Evolutionary conservation across 2,888 invertebrate species (phyloP).

Genomic region (Synanthedon myopaeformis): DNA sequence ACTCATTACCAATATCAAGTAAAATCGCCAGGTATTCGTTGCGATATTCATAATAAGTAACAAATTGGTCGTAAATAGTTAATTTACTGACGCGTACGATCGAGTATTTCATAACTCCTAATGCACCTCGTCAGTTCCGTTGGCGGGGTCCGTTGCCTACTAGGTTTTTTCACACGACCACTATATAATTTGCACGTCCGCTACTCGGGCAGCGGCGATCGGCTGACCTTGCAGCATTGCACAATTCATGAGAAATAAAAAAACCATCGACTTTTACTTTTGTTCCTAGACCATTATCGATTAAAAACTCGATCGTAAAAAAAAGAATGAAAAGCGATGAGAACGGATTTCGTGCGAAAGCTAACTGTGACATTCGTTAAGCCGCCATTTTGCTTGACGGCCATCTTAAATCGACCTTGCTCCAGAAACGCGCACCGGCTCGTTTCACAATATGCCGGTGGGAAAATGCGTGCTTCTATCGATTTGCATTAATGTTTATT

Average conservation of each 20-base stretch:
- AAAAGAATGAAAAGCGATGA: slow-evolving; percentile 21
- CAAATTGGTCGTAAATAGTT: background rate
- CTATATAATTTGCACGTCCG: slow-evolving; percentile 35
- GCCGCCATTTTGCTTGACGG: slow-evolving; percentile 44
- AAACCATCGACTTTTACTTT: slow-evolving; percentile 21
- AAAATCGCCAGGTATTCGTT: too few species aligned
- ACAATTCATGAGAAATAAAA: slow-evolving; percentile 22
- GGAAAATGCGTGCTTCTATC: slow-evolving; percentile 51
- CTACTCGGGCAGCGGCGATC: slow-evolving; percentile 11
- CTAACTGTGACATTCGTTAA: slow-evolving; percentile 40
- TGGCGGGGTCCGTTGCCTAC: background rate
- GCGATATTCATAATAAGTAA: background rate
- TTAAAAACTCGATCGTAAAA: slow-evolving; percentile 1
- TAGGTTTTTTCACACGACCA: slow-evolving; percentile 40
- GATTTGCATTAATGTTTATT: slow-evolving; percentile 27
- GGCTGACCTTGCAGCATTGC: slow-evolving; percentile 30
- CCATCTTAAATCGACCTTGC: slow-evolving; percentile 58
- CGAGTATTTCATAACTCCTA: background rate
- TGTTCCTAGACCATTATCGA: slow-evolving; percentile 6
- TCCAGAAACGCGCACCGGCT: slow-evolving; percentile 49
- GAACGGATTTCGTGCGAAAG: slow-evolving; percentile 46
- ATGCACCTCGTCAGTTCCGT: background rate
- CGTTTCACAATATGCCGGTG: slow-evolving; percentile 50
- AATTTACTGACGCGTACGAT: background rate
- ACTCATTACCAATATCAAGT: too few species aligned